phyloP scores from a whole-genome alignment of 2,113 vertebrate genomes.

The Pyrgilauda ruficollis region DNA sequence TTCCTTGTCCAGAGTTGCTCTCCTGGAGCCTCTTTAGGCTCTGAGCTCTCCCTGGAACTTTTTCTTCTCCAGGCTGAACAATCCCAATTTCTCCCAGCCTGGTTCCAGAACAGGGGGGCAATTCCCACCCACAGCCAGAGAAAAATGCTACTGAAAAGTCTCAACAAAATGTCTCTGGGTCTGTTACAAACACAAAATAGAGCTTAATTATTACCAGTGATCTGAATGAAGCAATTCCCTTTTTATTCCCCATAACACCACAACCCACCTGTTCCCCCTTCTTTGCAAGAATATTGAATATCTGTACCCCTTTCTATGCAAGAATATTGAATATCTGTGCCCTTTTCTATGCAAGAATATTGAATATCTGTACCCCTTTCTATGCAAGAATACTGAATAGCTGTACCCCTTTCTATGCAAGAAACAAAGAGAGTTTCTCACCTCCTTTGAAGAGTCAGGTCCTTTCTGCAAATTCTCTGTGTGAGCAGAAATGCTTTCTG shows the following conservation, averaged over 20 bases:
- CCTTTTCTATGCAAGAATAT: too few relatives aligned
- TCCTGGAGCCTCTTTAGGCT: neutral
- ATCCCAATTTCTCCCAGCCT: neutral
- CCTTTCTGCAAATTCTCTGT: slow-evolving; percentile 12
- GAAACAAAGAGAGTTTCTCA: slow-evolving; percentile 51
- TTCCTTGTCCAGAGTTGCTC: rapidly evolving
- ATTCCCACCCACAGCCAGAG: neutral
- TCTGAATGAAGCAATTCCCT: neutral
- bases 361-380: neutral
- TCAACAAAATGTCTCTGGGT: neutral
- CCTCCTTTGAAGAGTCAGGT: slow-evolving; percentile 71
- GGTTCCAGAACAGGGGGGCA: neutral
- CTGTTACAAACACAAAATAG: neutral
- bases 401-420: neutral
- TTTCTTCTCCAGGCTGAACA: neutral
- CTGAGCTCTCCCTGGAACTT: neutral
- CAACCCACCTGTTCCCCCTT: neutral
- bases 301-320: too few relatives aligned
- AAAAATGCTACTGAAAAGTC: neutral
- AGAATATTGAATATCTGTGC: too few relatives aligned
- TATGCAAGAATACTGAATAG: neutral
- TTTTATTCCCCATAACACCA: neutral
- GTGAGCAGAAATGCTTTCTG: slow-evolving; percentile 78
- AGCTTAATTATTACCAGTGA: neutral
- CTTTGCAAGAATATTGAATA: too few relatives aligned